phyloP scores from a whole-genome alignment of 2,888 invertebrate genomes.

The Teleiodes luculella region DNA sequence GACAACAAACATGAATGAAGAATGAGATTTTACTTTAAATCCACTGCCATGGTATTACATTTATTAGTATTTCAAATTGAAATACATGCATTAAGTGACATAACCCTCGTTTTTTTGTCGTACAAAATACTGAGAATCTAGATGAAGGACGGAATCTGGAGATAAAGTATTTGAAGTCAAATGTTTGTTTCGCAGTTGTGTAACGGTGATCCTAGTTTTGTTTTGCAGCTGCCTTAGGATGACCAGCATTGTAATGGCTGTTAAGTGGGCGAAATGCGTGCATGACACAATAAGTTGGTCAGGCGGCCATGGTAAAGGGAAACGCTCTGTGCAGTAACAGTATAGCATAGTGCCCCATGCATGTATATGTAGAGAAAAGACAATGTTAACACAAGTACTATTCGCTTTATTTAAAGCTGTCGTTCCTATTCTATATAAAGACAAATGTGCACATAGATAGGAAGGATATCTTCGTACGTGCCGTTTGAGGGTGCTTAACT shows the following conservation, averaged over 20 bases:
- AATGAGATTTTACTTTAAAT: constrained; percentile 6
- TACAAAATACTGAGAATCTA: too few relatives aligned
- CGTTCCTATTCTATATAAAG: constrained; percentile 19
- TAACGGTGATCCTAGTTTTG: constrained; percentile 42
- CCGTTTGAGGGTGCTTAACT: not conserved
- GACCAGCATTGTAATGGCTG: constrained; percentile 60
- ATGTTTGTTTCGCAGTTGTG: constrained; percentile 35
- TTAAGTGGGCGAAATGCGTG: constrained; percentile 50
- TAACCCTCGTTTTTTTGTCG: too few relatives aligned
- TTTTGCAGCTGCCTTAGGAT: constrained; percentile 35
- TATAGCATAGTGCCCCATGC: too few relatives aligned
- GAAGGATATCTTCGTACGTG: constrained; percentile 1
- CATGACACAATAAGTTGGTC: constrained; percentile 62
- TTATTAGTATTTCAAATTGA: too few relatives aligned
- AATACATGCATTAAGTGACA: too few relatives aligned
- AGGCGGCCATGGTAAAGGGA: constrained; percentile 49
- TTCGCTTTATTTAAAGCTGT: not conserved
- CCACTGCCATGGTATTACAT: too few relatives aligned
- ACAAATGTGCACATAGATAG: not conserved
- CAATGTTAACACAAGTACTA: not conserved
- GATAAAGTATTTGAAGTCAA: constrained; percentile 5
- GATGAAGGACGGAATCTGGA: too few relatives aligned
- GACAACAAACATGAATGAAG: constrained; percentile 11
- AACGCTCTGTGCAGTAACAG: constrained; percentile 36
- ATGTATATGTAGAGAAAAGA: constrained; percentile 45